Base-by-base conservation (phyloP, 2,113 vertebrate species). In the Pelusios castaneus region DNA sequence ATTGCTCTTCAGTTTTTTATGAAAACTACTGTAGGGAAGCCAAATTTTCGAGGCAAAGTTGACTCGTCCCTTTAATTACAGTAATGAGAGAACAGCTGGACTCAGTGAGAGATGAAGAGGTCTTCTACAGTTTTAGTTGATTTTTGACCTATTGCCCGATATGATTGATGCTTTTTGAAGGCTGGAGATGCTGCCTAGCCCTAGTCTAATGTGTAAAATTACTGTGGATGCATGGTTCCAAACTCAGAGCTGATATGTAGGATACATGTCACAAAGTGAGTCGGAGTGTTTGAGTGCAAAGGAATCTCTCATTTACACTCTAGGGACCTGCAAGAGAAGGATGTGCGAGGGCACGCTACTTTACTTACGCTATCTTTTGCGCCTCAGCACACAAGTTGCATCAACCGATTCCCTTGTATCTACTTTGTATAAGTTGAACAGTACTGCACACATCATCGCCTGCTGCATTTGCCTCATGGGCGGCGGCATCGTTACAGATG, bases 1-100 rank as follows among this genome's bases (percentile, higher is more conserved):
- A n/a, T n/a, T 67, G 54, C 80, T 89, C 82, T 55, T 58, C 83
- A 92, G 60, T 43, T 83, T 81, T 51, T 79, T n/a, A n/a, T n/a
- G n/a, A n/a, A n/a, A n/a, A n/a, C n/a, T n/a, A n/a, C n/a, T 89
- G 82, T 90, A 77, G 51, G 80, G 92, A 94, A 55, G 11, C 47
- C 10, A 0, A 0, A 1, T 78, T 70, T 60, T 76, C 58, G 91
- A 89, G 80, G 24, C 9, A 55, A 56, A 49, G 3, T 86, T 10
- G 24, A 1, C 34, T 84, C 0, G 58, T 10, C 70, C 25, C 10
- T 94, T n/a, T 91, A 85, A 91, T 87, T 90, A 81, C 12, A 80
- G 27, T 2, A n/a, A 38, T 52, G 91, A 81, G 58, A 89, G 43
- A 84, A 80, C 43, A 90, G n/a, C 41, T 95, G 84, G 70, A 80